These are phyloP conservation scores for Danionella cerebrum DNA, from an alignment of 2,113 vertebrate genomes.

Conservation along the genomic window DNA sequence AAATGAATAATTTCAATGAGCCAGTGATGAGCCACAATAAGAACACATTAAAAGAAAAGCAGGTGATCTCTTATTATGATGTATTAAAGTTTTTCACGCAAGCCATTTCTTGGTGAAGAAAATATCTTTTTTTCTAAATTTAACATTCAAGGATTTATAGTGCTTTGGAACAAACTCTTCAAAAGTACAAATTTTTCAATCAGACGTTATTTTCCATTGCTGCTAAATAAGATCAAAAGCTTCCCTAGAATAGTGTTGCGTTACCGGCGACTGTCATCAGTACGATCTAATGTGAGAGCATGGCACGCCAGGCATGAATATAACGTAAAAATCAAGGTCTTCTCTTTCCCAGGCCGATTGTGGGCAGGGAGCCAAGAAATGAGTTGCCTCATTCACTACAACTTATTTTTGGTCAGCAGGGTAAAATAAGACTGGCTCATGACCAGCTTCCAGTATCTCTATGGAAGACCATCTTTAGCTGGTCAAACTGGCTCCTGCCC, in stretches of 20 bases:
- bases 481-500: conserved; percentile 24
- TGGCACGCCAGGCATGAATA: conserved; percentile 23
- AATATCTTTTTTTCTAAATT: no score
- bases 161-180: no score
- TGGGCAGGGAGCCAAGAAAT: conserved; percentile 41
- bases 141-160: no score
- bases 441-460: conserved; percentile 75
- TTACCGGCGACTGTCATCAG: not conserved
- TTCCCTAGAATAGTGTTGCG: not conserved
- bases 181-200: no score
- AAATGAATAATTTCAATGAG: no score
- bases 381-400: conserved; percentile 58
- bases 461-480: conserved; percentile 24
- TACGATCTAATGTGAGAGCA: conserved; percentile 5
- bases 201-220: no score
- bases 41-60: no score
- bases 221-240: conserved; percentile 19
- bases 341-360: conserved; percentile 21
- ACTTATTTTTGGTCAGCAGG: conserved; percentile 61
- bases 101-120: no score
- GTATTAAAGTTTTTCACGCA: no score
- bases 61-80: no score
- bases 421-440: conserved; percentile 62
- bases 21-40: no score
- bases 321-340: conserved; percentile 32